phyloP scores from a whole-genome alignment of 2,888 invertebrate species.

The Eupithecia tripunctaria region DNA sequence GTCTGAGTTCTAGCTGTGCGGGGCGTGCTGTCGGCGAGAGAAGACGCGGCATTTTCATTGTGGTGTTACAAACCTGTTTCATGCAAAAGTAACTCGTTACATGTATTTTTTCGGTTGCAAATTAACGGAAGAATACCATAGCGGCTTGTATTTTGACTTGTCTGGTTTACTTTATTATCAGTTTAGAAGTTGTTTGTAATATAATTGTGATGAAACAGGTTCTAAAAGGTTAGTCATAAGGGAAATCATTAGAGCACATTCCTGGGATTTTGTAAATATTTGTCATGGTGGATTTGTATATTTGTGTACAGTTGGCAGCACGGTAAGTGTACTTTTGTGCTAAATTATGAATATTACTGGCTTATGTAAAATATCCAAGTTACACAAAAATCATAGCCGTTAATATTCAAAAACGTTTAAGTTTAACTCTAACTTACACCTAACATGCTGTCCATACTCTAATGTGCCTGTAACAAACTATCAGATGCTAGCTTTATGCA shows the following conservation, averaged over 20 bases:
- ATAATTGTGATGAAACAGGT: constrained; percentile 32
- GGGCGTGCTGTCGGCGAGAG: constrained; percentile 56
- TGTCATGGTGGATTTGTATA: constrained; percentile 30
- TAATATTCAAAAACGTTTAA: constrained; percentile 12
- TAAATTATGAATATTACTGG: constrained; percentile 10
- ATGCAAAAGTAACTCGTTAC: constrained; percentile 3
- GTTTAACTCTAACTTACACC: constrained; percentile 20
- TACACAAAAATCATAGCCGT: not conserved
- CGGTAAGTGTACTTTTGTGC: constrained; percentile 29
- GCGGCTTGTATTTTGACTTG: not conserved
- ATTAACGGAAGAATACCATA: not conserved
- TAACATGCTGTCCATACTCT: constrained; percentile 25
- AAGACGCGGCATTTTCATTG: constrained; percentile 39
- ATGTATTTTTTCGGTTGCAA: not conserved
- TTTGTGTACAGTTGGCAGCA: constrained; percentile 19
- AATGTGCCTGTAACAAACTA: constrained; percentile 12
- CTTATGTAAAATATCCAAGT: not conserved
- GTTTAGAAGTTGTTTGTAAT: not conserved
- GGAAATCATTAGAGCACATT: constrained; percentile 79
- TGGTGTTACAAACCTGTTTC: constrained; percentile 36
- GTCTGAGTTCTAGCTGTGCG: constrained; percentile 97
- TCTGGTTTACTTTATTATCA: not conserved
- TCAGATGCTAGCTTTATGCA: not conserved
- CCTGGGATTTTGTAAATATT: constrained; percentile 54
- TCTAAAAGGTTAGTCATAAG: constrained; percentile 78